Conservation (phyloP, 1,140 invertebrate genomes). For the Gyrodactylus salaris region DNA sequence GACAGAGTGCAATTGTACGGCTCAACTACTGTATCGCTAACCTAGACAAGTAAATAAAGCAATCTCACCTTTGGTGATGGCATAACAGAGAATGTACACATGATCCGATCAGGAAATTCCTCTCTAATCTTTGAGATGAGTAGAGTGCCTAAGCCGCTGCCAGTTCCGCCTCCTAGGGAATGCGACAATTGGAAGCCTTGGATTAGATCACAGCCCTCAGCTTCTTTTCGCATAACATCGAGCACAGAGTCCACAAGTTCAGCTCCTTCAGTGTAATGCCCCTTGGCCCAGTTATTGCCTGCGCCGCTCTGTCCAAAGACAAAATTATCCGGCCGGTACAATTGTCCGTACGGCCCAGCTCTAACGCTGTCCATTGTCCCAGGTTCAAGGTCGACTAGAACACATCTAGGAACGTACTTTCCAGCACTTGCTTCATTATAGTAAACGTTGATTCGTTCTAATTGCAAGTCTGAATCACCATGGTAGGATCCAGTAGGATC, state of each 20-base stretch:
- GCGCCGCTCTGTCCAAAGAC: slow-evolving; percentile 16
- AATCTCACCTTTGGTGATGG: slow-evolving; percentile 7
- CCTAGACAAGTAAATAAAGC: slow-evolving; percentile 10
- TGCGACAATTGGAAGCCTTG: slow-evolving; percentile 13
- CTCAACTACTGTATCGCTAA: slow-evolving; percentile 20
- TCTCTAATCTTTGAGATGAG: slow-evolving; percentile 7
- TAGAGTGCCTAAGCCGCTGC: slow-evolving; percentile 6
- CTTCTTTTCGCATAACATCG: not conserved
- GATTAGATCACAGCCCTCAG: slow-evolving; percentile 22
- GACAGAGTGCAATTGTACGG: slow-evolving; percentile 21
- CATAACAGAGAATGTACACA: slow-evolving; percentile 7
- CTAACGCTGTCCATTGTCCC: slow-evolving; percentile 11
- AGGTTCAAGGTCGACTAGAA: slow-evolving; percentile 6
- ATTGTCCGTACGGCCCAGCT: slow-evolving; percentile 10
- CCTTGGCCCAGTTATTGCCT: slow-evolving; percentile 41
- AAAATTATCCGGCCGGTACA: slow-evolving; percentile 11
- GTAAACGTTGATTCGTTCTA: slow-evolving; percentile 58
- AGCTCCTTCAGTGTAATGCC: slow-evolving; percentile 33
- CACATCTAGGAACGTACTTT: slow-evolving; percentile 6
- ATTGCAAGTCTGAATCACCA: slow-evolving; percentile 39
- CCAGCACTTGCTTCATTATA: slow-evolving; percentile 46
- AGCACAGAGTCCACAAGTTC: slow-evolving; percentile 15
- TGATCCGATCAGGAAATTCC: slow-evolving; percentile 8
- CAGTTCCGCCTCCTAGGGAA: slow-evolving; percentile 8
- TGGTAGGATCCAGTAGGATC: slow-evolving; percentile 18